Conservation (phyloP, 2,888 invertebrate species). For the Andrena hattorfiana region DNA sequence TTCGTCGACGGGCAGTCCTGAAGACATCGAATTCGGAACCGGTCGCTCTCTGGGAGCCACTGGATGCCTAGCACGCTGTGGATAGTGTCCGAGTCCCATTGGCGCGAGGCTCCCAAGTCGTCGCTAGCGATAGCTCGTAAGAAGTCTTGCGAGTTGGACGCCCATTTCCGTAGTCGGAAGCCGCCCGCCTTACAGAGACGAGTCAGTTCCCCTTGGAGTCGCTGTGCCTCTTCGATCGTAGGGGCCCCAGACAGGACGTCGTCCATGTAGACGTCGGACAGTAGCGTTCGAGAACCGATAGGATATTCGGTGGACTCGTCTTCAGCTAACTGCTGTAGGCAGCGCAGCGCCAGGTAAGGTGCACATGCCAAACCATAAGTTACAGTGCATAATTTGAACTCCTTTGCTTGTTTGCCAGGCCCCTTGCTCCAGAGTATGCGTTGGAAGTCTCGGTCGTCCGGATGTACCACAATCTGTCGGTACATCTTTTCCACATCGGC, state of each 20-base stretch:
- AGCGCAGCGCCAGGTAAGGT: slow-evolving; percentile 42
- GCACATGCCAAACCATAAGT: slow-evolving; percentile 46
- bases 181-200: slow-evolving; percentile 53
- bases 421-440: too few species aligned
- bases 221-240: background rate
- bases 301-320: slow-evolving; percentile 50
- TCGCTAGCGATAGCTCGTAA: background rate
- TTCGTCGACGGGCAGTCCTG: fast-evolving
- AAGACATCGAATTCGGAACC: background rate
- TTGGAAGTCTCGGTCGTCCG: too few species aligned
- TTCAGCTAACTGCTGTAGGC: slow-evolving; percentile 38
- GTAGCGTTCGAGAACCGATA: slow-evolving; percentile 31
- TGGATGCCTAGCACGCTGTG: slow-evolving; percentile 32
- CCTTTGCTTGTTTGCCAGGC: too few species aligned
- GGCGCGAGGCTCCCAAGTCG: background rate
- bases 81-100: background rate
- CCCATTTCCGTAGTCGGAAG: slow-evolving; percentile 36
- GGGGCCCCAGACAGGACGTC: slow-evolving; percentile 59
- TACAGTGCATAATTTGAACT: slow-evolving; percentile 44
- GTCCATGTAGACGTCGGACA: slow-evolving; percentile 53
- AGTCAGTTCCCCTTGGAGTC: slow-evolving; percentile 13
- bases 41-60: slow-evolving; percentile 46
- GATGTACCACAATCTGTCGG: too few species aligned
- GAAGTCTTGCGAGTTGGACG: background rate
- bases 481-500: too few species aligned